Evolutionary conservation across 2,113 vertebrate genomes (phyloP).

Genomic region (Ageneiosus marmoratus): DNA sequence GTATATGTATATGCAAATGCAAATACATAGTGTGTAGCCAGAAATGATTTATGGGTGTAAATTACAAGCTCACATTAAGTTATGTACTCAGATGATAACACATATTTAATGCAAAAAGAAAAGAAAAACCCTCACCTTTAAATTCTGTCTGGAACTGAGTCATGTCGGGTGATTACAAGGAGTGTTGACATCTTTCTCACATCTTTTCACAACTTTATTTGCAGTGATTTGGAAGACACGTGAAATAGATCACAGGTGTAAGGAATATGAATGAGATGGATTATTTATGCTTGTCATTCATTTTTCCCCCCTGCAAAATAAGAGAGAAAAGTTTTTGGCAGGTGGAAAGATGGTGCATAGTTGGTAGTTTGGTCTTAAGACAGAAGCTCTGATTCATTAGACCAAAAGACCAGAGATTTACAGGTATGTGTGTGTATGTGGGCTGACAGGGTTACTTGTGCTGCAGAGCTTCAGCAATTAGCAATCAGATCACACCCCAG

Average conservation of each 20-base stretch:
- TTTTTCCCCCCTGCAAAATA: not conserved
- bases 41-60: too few relatives aligned
- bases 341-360: not conserved
- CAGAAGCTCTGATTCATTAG: not conserved
- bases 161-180: not conserved
- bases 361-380: not conserved
- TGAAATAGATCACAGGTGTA: not conserved
- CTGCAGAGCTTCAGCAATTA: not conserved
- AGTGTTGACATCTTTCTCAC: not conserved
- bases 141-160: not conserved
- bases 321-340: not conserved
- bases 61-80: too few relatives aligned
- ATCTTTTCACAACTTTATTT: not conserved
- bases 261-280: not conserved
- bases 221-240: not conserved
- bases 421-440: not conserved
- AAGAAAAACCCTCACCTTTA: not conserved
- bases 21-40: too few relatives aligned
- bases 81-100: not conserved
- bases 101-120: too few relatives aligned
- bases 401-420: not conserved
- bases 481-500: conserved; percentile 1
- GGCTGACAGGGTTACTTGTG: not conserved
- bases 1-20: too few relatives aligned
- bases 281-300: not conserved